phyloP scores from a whole-genome alignment of 2,888 invertebrate species.

The Subacronicta megacephala region DNA sequence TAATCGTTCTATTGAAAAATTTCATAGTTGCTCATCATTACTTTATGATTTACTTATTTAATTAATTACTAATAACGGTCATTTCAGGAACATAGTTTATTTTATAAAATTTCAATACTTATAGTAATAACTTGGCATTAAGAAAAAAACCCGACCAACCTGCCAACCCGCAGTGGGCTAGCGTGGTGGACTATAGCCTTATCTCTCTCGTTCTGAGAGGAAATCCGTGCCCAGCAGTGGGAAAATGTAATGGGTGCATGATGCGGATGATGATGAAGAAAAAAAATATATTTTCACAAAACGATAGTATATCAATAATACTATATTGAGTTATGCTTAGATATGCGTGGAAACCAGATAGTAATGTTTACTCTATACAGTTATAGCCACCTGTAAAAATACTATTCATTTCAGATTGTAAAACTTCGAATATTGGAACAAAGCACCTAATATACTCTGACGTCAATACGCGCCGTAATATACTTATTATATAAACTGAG shows the following conservation, averaged over 20 bases:
- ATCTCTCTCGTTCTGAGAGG: too few species aligned
- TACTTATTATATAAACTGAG: conserved; percentile 60
- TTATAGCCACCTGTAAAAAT: conserved; percentile 69
- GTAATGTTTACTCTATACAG: conserved; percentile 59
- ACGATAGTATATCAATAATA: conserved; percentile 52
- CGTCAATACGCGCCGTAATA: conserved; percentile 66
- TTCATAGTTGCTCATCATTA: too few species aligned
- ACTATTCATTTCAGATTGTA: conserved; percentile 60
- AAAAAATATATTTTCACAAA: conserved; percentile 12
- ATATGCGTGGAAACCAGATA: conserved; percentile 53
- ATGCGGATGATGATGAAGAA: too few species aligned
- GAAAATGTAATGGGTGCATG: too few species aligned
- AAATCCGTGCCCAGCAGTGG: too few species aligned
- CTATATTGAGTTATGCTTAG: conserved; percentile 41
- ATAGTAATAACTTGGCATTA: background rate
- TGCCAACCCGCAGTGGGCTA: too few species aligned
- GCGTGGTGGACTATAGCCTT: too few species aligned
- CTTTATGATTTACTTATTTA: background rate
- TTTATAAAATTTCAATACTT: background rate
- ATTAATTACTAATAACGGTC: too few species aligned
- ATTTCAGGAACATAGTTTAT: background rate
- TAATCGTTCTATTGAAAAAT: too few species aligned
- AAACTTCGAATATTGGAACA: conserved; percentile 65
- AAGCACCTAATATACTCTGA: conserved; percentile 68
- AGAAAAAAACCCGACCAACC: too few species aligned